phyloP scores from a whole-genome alignment of 1,140 invertebrate species.

The Augochlora pura region DNA sequence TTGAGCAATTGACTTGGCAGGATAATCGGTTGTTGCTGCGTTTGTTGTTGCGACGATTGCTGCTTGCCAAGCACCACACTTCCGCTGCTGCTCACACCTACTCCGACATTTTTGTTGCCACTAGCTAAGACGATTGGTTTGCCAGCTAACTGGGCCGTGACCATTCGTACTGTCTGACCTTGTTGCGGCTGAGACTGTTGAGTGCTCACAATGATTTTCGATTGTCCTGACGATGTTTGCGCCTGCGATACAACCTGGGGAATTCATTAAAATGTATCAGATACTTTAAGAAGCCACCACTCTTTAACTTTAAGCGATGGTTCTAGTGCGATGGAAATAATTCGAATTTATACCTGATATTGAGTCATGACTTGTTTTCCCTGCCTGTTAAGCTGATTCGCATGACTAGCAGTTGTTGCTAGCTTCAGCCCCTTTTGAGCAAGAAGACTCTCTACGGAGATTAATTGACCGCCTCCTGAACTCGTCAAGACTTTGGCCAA shows the following conservation, averaged over 20 bases:
- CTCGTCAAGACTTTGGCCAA: slow-evolving; percentile 83
- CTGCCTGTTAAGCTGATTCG: slow-evolving; percentile 74
- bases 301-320: no score
- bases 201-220: slow-evolving; percentile 76
- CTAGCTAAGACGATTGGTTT: slow-evolving; percentile 84
- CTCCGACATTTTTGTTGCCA: slow-evolving; percentile 78
- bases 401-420: slow-evolving; percentile 68
- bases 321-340: neutral
- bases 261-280: neutral
- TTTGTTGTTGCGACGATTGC: slow-evolving; percentile 72
- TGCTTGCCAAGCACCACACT: slow-evolving; percentile 74
- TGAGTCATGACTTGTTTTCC: slow-evolving; percentile 77
- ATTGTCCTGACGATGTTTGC: slow-evolving; percentile 71
- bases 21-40: slow-evolving; percentile 81
- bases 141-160: slow-evolving; percentile 83
- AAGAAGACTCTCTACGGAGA: slow-evolving; percentile 85
- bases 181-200: slow-evolving; percentile 65
- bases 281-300: no score
- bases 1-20: slow-evolving; percentile 84
- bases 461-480: slow-evolving; percentile 82
- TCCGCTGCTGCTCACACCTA: slow-evolving; percentile 67
- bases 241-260: slow-evolving; percentile 75
- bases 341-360: slow-evolving; percentile 69
- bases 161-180: slow-evolving; percentile 80
- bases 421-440: slow-evolving; percentile 82